These are phyloP conservation scores for Cremastinae sp. DNA, from an alignment of 2,888 invertebrate genomes.

Conservation along the genomic window DNA sequence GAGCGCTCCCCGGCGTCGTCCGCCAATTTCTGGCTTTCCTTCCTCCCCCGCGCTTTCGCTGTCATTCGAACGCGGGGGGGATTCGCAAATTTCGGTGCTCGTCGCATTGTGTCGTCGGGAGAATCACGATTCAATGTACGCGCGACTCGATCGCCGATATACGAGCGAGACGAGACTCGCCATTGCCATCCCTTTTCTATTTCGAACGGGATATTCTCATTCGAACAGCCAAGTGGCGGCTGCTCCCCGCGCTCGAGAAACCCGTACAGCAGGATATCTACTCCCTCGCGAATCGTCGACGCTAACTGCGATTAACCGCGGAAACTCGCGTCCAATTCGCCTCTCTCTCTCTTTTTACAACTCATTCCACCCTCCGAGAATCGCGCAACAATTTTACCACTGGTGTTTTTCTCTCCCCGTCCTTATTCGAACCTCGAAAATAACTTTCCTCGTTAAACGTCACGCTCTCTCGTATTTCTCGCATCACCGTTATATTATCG, in stretches of 20 bases:
- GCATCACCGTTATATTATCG: not conserved
- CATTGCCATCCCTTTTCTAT: conserved; percentile 37
- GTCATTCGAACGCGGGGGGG: conserved; percentile 18
- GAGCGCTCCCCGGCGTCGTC: conserved; percentile 24
- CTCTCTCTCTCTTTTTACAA: conserved; percentile 15
- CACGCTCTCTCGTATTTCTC: conserved; percentile 4
- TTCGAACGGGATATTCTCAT: conserved; percentile 14
- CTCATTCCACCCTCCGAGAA: conserved; percentile 4
- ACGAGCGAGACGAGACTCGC: conserved; percentile 43
- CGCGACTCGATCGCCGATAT: conserved; percentile 55
- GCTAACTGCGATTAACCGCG: conserved; percentile 1
- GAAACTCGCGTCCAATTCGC: conserved; percentile 18
- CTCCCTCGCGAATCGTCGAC: conserved; percentile 10
- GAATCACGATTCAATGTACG: conserved; percentile 49
- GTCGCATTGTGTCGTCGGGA: conserved; percentile 48
- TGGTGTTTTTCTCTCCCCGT: not conserved
- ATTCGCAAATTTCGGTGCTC: conserved; percentile 58
- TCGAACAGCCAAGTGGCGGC: conserved; percentile 8
- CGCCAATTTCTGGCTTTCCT: not conserved
- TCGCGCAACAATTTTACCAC: conserved; percentile 3
- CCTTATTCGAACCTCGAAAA: not conserved
- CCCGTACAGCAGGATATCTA: conserved; percentile 68
- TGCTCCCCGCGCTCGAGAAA: conserved; percentile 57
- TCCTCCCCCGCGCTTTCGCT: conserved; percentile 8
- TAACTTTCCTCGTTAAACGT: conserved; percentile 49